A percentile compares a stretch with the other conserved stretches of the same genome.
phyloP scores from a whole-genome alignment of 1,140 invertebrate species.

The Ladona fulva region DNA sequence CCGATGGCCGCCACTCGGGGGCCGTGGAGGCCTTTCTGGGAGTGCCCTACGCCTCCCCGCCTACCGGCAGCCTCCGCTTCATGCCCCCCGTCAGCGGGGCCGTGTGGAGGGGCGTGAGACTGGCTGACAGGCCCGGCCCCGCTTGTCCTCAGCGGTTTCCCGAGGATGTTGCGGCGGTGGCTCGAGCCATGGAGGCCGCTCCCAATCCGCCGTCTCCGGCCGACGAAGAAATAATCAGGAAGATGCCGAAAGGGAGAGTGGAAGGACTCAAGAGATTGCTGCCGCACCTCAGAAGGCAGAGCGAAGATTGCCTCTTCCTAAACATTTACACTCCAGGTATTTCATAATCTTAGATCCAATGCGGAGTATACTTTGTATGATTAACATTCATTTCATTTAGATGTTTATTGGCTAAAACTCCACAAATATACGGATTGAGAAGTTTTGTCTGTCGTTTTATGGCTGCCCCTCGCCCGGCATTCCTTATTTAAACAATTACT shows the following conservation, averaged over 20 bases:
- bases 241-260: constrained; percentile 76
- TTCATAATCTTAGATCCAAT: constrained; percentile 22
- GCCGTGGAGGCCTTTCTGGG: constrained; percentile 90
- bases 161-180: constrained; percentile 41
- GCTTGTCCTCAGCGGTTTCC: constrained; percentile 86
- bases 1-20: constrained; percentile 55
- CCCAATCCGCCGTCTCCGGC: constrained; percentile 33
- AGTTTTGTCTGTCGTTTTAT: too few species aligned
- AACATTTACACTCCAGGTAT: constrained; percentile 91
- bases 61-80: constrained; percentile 77
- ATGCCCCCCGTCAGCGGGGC: constrained; percentile 90
- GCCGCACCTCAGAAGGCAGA: constrained; percentile 80
- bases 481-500: too few species aligned
- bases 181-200: neutral
- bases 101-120: constrained; percentile 82
- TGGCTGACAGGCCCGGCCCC: constrained; percentile 74
- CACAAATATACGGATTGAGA: too few species aligned
- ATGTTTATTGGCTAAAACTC: too few species aligned
- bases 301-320: constrained; percentile 93
- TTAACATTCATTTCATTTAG: too few species aligned
- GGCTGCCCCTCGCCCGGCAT: too few species aligned
- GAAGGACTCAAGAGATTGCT: constrained; percentile 78
- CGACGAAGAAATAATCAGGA: constrained; percentile 64
- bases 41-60: constrained; percentile 90
- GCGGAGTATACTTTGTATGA: too few species aligned